Conservation (phyloP, 2,888 invertebrate genomes). For the Diarsia dahlii region DNA sequence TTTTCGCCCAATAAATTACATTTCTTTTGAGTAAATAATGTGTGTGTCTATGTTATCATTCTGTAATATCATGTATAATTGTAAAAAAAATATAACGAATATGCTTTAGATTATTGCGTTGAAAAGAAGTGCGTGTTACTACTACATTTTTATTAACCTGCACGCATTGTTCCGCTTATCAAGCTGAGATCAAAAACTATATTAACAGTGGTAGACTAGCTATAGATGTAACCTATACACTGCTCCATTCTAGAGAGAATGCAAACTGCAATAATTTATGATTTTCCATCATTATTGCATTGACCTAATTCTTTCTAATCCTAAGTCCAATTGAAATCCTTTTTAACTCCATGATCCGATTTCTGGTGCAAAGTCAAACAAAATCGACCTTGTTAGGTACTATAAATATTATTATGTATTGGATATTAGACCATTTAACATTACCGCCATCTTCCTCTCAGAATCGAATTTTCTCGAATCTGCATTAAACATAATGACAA, state of each 20-base stretch:
- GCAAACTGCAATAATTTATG: background rate
- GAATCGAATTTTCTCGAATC: constrained; percentile 12
- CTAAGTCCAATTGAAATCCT: background rate
- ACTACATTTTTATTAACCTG: background rate
- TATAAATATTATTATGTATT: background rate
- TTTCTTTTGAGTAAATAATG: background rate
- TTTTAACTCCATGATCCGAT: background rate
- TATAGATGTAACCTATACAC: too few species aligned
- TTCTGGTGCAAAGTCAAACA: background rate
- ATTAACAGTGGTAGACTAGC: too few species aligned
- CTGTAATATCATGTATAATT: background rate
- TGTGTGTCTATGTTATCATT: constrained; percentile 14
- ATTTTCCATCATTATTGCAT: background rate
- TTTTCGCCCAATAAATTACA: constrained; percentile 18
- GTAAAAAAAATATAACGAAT: background rate
- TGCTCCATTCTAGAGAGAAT: background rate
- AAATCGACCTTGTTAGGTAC: background rate
- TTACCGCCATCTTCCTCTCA: background rate
- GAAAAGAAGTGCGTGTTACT: background rate
- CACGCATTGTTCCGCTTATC: background rate
- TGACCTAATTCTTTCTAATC: background rate
- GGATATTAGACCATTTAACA: background rate
- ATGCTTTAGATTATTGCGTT: background rate
- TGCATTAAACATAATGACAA: background rate
- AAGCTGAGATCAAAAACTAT: background rate